Conservation (phyloP, 2,113 vertebrate species). For the Hymenochirus boettgeri region DNA sequence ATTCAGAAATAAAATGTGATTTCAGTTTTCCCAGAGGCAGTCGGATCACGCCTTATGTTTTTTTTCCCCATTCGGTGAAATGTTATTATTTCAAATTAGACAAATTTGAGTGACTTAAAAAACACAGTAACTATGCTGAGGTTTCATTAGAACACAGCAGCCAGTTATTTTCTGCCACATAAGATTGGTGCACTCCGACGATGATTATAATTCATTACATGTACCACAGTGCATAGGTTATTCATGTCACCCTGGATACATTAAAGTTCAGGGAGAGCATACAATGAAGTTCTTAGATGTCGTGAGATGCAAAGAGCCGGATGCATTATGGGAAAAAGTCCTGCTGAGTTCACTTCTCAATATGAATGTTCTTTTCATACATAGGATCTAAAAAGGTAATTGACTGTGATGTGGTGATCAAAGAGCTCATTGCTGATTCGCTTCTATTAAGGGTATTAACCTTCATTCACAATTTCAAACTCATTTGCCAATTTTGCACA, state of each 20-base stretch:
- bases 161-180: conserved; percentile 48
- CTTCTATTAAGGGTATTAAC: conserved; percentile 13
- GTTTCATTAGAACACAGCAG: conserved; percentile 56
- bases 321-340: conserved; percentile 36
- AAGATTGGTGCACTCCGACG: conserved; percentile 49
- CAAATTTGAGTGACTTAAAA: conserved; percentile 59
- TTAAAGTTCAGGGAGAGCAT: conserved; percentile 38
- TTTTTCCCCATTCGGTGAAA: conserved; percentile 31
- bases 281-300: conserved; percentile 39
- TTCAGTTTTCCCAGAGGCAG: conserved; percentile 52
- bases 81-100: conserved; percentile 54
- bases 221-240: conserved; percentile 36
- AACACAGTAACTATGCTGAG: conserved; percentile 49
- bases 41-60: conserved; percentile 64
- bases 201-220: conserved; percentile 52
- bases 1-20: conserved; percentile 61
- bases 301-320: conserved; percentile 26
- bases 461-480: conserved; percentile 12
- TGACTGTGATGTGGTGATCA: conserved; percentile 42
- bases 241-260: conserved; percentile 43
- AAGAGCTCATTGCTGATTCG: conserved; percentile 35
- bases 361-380: conserved; percentile 40
- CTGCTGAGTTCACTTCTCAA: conserved; percentile 39
- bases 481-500: not conserved
- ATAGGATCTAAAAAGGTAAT: conserved; percentile 33